These are phyloP conservation scores for Caradrina clavipalpis DNA, from an alignment of 2,888 invertebrate species.

Conservation along the genomic window DNA sequence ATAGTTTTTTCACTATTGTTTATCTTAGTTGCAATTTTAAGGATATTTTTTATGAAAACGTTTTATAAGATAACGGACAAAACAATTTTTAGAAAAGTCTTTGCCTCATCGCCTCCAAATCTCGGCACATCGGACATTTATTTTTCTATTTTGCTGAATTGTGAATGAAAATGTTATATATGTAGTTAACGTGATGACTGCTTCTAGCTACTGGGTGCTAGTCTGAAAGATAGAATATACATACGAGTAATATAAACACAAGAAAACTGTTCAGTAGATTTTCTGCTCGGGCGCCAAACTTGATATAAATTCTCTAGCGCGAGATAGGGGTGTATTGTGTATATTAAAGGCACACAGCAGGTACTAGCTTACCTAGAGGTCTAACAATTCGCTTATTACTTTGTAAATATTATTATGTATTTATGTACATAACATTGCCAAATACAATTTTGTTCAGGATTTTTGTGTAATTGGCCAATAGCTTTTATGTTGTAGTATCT, in stretches of 20 bases:
- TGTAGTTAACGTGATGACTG: too few species aligned
- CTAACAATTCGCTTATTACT: slow-evolving; percentile 4
- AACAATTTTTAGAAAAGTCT: not conserved
- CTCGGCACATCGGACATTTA: not conserved
- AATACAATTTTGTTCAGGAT: too few species aligned
- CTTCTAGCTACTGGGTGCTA: not conserved
- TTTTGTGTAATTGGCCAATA: too few species aligned
- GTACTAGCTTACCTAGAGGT: not conserved
- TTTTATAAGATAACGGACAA: not conserved
- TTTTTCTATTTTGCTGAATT: not conserved
- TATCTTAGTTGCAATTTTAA: not conserved
- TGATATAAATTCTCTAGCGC: not conserved
- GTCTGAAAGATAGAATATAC: not conserved
- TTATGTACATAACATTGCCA: too few species aligned
- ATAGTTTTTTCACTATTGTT: not conserved
- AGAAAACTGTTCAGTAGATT: slow-evolving; percentile 9
- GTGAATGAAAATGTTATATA: not conserved
- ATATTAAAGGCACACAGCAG: not conserved
- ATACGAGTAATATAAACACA: slow-evolving; percentile 41
- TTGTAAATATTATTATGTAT: not conserved
- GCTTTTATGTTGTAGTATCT: too few species aligned
- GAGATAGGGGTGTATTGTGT: slow-evolving; percentile 17
- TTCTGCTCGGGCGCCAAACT: not conserved
- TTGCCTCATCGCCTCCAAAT: not conserved
- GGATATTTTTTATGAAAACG: not conserved